phyloP scores from a whole-genome alignment of 2,113 vertebrate species.

The Tetrax tetrax region DNA sequence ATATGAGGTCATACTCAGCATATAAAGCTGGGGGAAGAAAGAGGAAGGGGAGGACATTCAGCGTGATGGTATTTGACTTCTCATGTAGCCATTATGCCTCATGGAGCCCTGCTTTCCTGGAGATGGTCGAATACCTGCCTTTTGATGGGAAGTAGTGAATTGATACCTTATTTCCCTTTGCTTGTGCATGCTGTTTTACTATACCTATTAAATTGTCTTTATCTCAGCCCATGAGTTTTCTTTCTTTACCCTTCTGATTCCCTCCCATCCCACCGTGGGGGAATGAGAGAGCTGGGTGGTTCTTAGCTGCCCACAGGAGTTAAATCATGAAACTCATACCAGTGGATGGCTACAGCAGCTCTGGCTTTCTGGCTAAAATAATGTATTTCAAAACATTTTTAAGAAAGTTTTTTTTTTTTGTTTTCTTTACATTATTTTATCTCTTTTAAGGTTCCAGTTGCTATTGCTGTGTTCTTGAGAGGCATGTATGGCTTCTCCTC shows the following conservation, averaged over 20 bases:
- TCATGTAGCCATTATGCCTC: fast-evolving
- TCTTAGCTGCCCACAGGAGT: fast-evolving
- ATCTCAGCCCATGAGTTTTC: not conserved
- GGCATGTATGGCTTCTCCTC: not conserved
- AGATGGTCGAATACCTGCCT: not conserved
- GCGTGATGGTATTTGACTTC: fast-evolving
- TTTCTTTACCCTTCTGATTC: not conserved
- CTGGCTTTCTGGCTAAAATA: not conserved
- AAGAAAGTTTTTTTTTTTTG: not conserved
- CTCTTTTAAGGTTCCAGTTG: not conserved
- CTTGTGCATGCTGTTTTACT: not conserved
- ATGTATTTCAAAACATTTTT: not conserved
- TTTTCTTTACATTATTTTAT: not conserved
- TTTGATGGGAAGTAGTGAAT: fast-evolving
- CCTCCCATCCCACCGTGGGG: fast-evolving
- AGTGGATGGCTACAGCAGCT: not conserved
- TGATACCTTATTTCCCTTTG: not conserved
- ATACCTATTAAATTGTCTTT: not conserved
- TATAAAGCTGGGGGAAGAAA: not conserved
- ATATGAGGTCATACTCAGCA: not conserved
- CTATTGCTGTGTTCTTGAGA: not conserved
- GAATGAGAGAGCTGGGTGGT: not conserved
- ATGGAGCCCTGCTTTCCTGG: not conserved
- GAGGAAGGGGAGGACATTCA: fast-evolving
- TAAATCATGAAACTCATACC: not conserved